Evolutionary conservation across 2,797 vertebrate genomes (phyloP).

Genomic region (Sebastiscus albofasciatus): DNA sequence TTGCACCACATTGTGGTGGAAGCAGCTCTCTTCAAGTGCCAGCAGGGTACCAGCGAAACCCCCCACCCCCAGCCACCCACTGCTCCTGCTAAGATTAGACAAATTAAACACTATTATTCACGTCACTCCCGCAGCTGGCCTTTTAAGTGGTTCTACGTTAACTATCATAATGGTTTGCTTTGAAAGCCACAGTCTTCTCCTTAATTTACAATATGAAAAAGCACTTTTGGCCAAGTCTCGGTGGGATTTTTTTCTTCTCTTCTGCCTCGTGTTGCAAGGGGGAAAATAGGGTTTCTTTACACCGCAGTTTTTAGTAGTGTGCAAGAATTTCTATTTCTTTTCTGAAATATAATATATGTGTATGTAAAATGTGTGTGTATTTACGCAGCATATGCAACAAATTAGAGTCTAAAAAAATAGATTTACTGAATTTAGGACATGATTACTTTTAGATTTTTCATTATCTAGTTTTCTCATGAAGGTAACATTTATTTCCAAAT

Average conservation of each 20-base stretch:
- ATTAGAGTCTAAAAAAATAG: background rate
- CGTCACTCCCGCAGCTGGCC: constrained; percentile 82
- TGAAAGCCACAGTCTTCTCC: constrained; percentile 83
- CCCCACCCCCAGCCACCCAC: constrained; percentile 67
- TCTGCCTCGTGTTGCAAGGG: constrained; percentile 40
- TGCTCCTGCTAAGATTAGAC: constrained; percentile 85
- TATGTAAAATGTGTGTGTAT: background rate
- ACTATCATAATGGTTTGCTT: constrained; percentile 84
- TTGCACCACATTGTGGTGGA: constrained; percentile 73
- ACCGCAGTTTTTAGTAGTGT: constrained; percentile 10
- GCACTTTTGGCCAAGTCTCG: constrained; percentile 63
- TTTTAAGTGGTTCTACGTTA: constrained; percentile 85
- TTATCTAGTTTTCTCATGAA: background rate
- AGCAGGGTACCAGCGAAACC: constrained; percentile 59
- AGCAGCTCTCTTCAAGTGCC: constrained; percentile 73
- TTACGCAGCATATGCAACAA: background rate
- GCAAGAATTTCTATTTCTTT: background rate
- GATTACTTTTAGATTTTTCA: background rate
- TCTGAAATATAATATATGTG: background rate
- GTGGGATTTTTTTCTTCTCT: constrained; percentile 66
- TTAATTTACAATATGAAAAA: constrained; percentile 81
- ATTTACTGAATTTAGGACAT: background rate
- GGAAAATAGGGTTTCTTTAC: constrained; percentile 31
- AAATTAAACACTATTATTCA: constrained; percentile 85
- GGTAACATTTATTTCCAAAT: constrained; percentile 5